These are phyloP conservation scores for Chondrosia reniformis DNA, from an alignment of 37 sponge, comb jelly and placozoan genomes.

Conservation along the genomic window DNA sequence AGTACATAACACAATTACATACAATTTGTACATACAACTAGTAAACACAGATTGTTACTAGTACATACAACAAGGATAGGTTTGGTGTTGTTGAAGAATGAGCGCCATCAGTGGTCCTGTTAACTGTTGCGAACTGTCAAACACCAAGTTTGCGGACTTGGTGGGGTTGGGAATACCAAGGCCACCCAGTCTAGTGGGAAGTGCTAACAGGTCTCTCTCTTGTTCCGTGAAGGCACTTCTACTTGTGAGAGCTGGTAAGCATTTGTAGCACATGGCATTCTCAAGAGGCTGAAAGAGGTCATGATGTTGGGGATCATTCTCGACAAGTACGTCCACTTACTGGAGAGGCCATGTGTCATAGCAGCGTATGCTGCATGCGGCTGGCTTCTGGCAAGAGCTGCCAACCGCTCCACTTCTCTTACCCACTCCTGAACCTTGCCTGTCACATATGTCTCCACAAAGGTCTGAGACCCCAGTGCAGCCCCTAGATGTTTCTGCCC, in stretches of 20 bases:
- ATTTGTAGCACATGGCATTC: neutral
- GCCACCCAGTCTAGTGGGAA: neutral
- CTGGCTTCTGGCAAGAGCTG: constrained; percentile 1
- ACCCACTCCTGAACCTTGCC: constrained; percentile 2
- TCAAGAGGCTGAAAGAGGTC: constrained; percentile 7
- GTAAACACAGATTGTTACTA: no score
- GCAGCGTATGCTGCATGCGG: constrained; percentile 26
- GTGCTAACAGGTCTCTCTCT: neutral
- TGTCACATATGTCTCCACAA: neutral
- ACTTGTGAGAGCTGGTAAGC: neutral
- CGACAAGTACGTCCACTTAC: no score
- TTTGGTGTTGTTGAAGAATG: constrained; percentile 4
- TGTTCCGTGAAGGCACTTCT: neutral
- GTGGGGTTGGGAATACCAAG: constrained; percentile 4
- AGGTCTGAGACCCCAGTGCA: constrained; percentile 3
- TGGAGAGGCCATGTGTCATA: neutral
- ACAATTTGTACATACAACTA: no score
- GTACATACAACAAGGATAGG: no score
- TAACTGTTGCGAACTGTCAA: neutral
- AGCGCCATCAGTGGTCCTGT: neutral
- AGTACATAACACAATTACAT: no score
- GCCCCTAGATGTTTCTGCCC: constrained; percentile 36
- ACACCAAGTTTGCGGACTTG: neutral
- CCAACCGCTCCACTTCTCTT: neutral
- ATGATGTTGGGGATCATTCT: no score